These are phyloP conservation scores for Ranitomeya imitator DNA, from an alignment of 2,113 vertebrate species.

Conservation along the genomic window DNA sequence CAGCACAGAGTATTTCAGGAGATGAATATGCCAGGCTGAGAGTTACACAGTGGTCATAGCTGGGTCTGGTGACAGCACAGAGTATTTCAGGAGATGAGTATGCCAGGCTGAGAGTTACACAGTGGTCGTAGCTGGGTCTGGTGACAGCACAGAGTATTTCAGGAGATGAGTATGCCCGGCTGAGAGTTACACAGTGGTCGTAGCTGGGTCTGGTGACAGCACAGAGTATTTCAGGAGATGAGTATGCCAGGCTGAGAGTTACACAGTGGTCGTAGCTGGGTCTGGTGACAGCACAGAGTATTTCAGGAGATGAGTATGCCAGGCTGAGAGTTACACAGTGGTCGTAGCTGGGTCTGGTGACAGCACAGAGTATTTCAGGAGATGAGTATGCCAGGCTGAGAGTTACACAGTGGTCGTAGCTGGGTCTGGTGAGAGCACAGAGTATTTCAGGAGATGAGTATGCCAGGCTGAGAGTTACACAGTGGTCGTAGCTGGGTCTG, in stretches of 20 bases:
- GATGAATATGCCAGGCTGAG: neutral
- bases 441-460: neutral
- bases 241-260: neutral
- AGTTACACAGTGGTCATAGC: neutral
- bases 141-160: neutral
- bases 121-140: neutral
- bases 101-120: neutral
- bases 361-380: constrained; percentile 2
- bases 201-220: neutral
- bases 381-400: neutral
- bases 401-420: neutral
- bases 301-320: neutral
- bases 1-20: constrained; percentile 2
- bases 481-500: neutral
- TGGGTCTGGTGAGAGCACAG: no score
- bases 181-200: neutral
- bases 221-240: neutral
- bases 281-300: neutral
- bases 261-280: neutral
- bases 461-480: neutral
- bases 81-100: neutral
- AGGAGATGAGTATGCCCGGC: neutral
- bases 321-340: neutral
- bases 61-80: no score
- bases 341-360: neutral